These are phyloP conservation scores for Hemithea aestivaria DNA, from an alignment of 2,888 invertebrate genomes.

Conservation along the genomic window DNA sequence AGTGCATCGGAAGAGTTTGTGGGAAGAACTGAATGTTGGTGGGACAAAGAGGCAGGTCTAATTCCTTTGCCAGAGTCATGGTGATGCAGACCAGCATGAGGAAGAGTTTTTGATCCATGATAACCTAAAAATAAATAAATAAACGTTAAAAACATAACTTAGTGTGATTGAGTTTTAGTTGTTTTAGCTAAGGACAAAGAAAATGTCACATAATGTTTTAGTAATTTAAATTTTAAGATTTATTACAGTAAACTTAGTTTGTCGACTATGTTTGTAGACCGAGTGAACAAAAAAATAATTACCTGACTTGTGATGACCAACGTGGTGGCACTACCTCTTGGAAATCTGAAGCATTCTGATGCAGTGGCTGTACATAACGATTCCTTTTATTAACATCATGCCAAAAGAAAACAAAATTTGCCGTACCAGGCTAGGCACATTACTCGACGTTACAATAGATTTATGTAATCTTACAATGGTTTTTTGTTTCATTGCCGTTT, in stretches of 20 bases:
- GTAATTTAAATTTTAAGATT: too few relatives aligned
- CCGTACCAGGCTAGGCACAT: slow-evolving; percentile 22
- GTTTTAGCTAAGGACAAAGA: too few relatives aligned
- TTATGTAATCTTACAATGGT: slow-evolving; percentile 21
- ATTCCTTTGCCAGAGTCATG: slow-evolving; percentile 30
- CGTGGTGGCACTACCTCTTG: background rate
- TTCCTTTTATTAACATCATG: slow-evolving; percentile 37
- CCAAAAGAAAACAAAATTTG: slow-evolving; percentile 25
- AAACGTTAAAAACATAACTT: too few relatives aligned
- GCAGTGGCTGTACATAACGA: slow-evolving; percentile 7
- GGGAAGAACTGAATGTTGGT: slow-evolving; percentile 57
- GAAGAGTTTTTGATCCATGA: slow-evolving; percentile 32
- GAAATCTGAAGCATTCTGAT: slow-evolving; percentile 13
- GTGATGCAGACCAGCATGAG: slow-evolving; percentile 29
- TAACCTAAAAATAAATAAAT: slow-evolving; percentile 35
- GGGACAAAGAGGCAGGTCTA: slow-evolving; percentile 59
- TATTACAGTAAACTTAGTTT: too few relatives aligned
- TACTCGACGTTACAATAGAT: slow-evolving; percentile 32
- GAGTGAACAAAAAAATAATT: too few relatives aligned
- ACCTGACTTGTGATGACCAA: too few relatives aligned
- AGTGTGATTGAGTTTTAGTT: too few relatives aligned
- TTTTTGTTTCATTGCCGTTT: slow-evolving; percentile 2
- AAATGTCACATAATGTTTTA: too few relatives aligned
- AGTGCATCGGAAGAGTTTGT: slow-evolving; percentile 67
- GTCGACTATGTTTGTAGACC: too few relatives aligned